Conservation (phyloP, 1,140 invertebrate genomes). For the Whitmania pigra region DNA sequence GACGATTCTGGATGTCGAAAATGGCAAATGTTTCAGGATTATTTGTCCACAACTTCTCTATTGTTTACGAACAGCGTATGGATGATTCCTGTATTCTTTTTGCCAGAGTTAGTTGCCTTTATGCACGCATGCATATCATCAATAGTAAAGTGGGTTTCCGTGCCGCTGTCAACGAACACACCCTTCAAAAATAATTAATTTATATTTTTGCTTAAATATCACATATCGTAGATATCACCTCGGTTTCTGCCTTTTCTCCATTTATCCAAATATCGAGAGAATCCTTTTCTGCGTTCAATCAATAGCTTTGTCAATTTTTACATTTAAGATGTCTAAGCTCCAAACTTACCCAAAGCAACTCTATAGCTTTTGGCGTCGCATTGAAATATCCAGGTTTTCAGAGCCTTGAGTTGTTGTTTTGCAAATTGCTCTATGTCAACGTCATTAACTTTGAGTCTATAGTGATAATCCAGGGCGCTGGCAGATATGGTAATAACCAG, state of each 20-base stretch:
- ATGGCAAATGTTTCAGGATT: no score
- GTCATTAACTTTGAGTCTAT: constrained; percentile 53
- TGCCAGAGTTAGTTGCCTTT: constrained; percentile 48
- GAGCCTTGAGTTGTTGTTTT: constrained; percentile 59
- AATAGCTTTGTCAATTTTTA: not conserved
- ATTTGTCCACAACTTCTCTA: constrained; percentile 22
- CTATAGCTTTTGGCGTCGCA: constrained; percentile 42
- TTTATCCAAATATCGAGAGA: constrained; percentile 65
- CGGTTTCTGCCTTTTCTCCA: constrained; percentile 54
- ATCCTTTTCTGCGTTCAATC: constrained; percentile 53
- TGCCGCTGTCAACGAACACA: constrained; percentile 65
- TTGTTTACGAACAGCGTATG: constrained; percentile 41
- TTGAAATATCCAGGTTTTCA: constrained; percentile 51
- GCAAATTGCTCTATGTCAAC: constrained; percentile 62
- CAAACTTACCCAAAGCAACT: constrained; percentile 56
- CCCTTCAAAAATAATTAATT: constrained; percentile 44
- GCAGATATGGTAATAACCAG: constrained; percentile 56
- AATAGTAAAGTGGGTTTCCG: constrained; percentile 62
- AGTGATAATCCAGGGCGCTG: constrained; percentile 65
- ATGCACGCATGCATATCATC: constrained; percentile 44
- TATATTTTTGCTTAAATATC: not conserved
- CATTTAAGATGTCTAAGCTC: not conserved
- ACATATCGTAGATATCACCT: constrained; percentile 39
- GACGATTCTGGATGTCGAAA: no score
- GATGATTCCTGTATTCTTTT: constrained; percentile 37